Evolutionary conservation across 2,797 vertebrate species (phyloP).

Genomic region (Microctenopoma stevenorrisi): DNA sequence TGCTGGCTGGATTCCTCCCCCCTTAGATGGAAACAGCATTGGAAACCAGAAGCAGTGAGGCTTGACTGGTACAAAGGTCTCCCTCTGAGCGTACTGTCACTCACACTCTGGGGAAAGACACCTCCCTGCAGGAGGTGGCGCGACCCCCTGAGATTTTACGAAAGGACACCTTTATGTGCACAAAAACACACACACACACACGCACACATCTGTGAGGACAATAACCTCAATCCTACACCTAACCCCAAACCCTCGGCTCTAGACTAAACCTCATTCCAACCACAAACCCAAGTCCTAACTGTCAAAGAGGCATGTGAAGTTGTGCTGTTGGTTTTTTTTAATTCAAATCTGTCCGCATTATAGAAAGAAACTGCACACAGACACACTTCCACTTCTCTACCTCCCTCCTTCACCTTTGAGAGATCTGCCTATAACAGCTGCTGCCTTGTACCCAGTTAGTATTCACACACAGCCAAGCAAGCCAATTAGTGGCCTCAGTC

Average conservation of each 20-base stretch:
- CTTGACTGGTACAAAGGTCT: conserved; percentile 71
- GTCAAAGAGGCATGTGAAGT: no score
- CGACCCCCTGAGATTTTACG: conserved; percentile 70
- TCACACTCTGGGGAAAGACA: conserved; percentile 77
- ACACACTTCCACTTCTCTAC: conserved; percentile 31
- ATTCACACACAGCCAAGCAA: conserved; percentile 72
- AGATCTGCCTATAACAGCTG: conserved; percentile 67
- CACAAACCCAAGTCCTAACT: no score
- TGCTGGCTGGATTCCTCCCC: conserved; percentile 58
- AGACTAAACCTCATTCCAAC: no score
- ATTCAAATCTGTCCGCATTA: no score
- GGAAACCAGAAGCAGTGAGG: conserved; percentile 62
- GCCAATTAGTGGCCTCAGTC: conserved; percentile 77
- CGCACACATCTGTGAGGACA: background rate
- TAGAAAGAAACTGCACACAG: background rate
- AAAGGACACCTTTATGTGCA: conserved; percentile 72
- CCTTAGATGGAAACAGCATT: conserved; percentile 65
- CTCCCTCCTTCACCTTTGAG: conserved; percentile 58
- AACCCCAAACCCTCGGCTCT: no score
- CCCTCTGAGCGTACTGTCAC: conserved; percentile 69
- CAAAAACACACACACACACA: conserved; percentile 29
- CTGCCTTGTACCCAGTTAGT: conserved; percentile 56
- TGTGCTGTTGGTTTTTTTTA: no score
- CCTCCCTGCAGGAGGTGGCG: conserved; percentile 76
- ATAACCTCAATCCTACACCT: no score